Evolutionary conservation across 2,797 vertebrate genomes (phyloP), one percentile per base, ranked within the genome.

Genomic region (Neosilurus hyrtlii): DNA sequence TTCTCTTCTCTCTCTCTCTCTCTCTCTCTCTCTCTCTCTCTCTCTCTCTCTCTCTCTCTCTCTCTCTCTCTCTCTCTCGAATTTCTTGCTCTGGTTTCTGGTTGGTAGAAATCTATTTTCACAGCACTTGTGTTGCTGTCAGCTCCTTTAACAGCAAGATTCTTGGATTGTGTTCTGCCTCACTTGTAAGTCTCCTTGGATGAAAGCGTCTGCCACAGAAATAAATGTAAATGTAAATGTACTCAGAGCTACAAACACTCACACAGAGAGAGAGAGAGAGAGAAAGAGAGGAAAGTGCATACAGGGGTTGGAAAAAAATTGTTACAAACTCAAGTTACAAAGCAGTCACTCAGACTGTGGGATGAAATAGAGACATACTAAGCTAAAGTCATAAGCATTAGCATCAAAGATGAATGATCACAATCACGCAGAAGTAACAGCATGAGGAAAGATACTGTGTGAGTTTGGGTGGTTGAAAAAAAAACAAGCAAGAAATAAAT

Each of bases 181-280:
- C 75, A 65, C 75, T 77, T 78, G 75, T 63, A 78, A 63, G 75
- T 78, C 75, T 78, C 75, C 15, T 63, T 63, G 75, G 75, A 78
- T 78, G 75, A 78, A 78, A 78, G 75, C 4, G n/a, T 78, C 59
- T 65, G 61, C 61, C 76, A 78, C 43, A 26, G 43, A 65, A 65
- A 78, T 73, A 72, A 65, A 72, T 81, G 80, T 68, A 61, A 57
- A 73, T 74, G 78, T 49, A 80, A 74, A 65, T 80, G 78, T 87
- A 61, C 79, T 59, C 62, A 37, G 61, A 65, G 76, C 76, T 78
- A 65, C 76, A 78, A 65, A 78, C 76, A 26, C 61, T 18, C 56
- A 43, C 12, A 71, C 26, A 74, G 9, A 6, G 7, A 35, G 1
- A 56, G 2, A 26, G n/a, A 52, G 49, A 54, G 51, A 73, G 6